Evolutionary conservation across 2,797 vertebrate genomes (phyloP).

Genomic region (Todus mexicanus): DNA sequence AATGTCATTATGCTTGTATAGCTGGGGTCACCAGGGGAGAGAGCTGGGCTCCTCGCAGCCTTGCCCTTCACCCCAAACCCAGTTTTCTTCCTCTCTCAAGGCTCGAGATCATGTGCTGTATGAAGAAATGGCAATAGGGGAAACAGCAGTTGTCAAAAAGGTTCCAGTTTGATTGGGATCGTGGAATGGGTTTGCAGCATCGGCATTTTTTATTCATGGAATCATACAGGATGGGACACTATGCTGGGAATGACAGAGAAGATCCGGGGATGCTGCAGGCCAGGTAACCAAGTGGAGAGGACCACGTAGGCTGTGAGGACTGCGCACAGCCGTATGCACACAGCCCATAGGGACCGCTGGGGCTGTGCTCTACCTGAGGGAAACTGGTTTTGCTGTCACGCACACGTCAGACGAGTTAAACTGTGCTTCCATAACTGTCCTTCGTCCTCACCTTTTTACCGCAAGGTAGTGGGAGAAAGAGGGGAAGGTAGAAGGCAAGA

Average conservation of each 20-base stretch:
- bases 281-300: not conserved
- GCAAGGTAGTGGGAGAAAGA: not conserved
- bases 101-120: not conserved
- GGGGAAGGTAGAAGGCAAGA: not conserved
- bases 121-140: not conserved
- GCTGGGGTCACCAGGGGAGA: not conserved
- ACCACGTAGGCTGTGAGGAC: not conserved
- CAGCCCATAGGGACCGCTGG: not conserved
- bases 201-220: not conserved
- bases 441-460: not conserved
- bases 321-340: accelerated
- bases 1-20: not conserved
- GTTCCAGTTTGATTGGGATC: not conserved
- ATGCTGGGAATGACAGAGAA: not conserved
- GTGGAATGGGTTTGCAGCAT: not conserved
- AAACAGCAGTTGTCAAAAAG: not conserved
- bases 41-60: not conserved
- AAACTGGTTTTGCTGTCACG: not conserved
- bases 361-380: accelerated
- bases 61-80: not conserved
- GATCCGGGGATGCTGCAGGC: not conserved
- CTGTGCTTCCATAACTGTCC: not conserved
- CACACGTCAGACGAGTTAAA: not conserved
- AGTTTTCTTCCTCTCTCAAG: not conserved
- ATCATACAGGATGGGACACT: not conserved